Percentiles rank a stretch among this genome's conserved stretches.
Conservation (phyloP, 2,888 invertebrate species). For the Steinernema hermaphroditum region DNA sequence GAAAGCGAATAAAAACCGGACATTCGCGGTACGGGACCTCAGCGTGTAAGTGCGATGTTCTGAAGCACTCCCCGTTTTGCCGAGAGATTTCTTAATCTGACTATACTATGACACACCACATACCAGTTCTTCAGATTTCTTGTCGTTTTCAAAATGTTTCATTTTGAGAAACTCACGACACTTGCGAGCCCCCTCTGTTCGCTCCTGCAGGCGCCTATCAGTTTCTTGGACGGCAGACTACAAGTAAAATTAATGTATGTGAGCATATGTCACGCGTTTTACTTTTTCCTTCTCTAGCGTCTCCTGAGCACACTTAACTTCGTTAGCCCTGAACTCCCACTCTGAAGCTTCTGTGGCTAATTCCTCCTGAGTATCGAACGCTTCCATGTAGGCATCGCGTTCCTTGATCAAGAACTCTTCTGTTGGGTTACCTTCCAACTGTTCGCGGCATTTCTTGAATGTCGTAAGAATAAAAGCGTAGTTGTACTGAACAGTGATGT, state of each 20-base stretch:
- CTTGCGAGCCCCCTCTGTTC: not conserved
- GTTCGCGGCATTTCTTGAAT: slow-evolving; percentile 11
- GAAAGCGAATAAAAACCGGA: too few species aligned
- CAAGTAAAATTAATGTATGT: not conserved
- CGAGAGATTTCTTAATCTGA: too few species aligned
- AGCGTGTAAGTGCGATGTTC: too few species aligned
- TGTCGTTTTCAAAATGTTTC: not conserved
- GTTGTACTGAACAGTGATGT: not conserved
- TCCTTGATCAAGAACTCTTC: slow-evolving; percentile 8
- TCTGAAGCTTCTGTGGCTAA: not conserved
- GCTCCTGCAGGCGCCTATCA: not conserved
- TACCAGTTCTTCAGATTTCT: not conserved
- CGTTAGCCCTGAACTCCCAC: not conserved
- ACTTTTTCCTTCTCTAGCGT: not conserved
- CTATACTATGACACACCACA: too few species aligned
- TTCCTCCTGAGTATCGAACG: slow-evolving; percentile 5
- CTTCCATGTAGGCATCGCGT: slow-evolving; percentile 25
- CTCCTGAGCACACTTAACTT: not conserved
- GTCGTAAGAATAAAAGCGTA: slow-evolving; percentile 24
- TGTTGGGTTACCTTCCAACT: not conserved
- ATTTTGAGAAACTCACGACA: not conserved
- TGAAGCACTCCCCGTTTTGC: too few species aligned
- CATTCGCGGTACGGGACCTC: too few species aligned
- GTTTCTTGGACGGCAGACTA: not conserved
- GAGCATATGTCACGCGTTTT: not conserved